Conservation (phyloP, 2,888 invertebrate genomes). For the Standfussiana lucernea region DNA sequence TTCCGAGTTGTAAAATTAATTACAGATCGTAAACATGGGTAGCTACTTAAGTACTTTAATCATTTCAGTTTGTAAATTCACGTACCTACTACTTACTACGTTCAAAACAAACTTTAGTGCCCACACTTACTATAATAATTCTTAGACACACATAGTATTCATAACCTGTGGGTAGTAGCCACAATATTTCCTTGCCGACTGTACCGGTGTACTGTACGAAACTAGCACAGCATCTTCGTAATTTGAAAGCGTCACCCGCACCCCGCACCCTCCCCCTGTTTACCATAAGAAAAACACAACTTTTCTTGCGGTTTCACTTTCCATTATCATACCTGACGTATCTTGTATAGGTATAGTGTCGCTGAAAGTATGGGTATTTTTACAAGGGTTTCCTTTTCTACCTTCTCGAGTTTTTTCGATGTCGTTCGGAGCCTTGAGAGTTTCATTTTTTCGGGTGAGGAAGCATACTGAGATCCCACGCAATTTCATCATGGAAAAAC, state of each 20-base stretch:
- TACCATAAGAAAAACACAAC: slow-evolving; percentile 63
- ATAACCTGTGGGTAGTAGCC: not conserved
- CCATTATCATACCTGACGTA: slow-evolving; percentile 60
- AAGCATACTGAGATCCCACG: too few species aligned
- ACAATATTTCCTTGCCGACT: slow-evolving; percentile 58
- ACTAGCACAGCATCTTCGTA: slow-evolving; percentile 81
- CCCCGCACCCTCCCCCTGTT: slow-evolving; percentile 52
- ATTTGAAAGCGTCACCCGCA: slow-evolving; percentile 81
- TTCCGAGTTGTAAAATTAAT: not conserved
- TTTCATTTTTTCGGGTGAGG: not conserved
- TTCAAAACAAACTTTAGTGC: not conserved
- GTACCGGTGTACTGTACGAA: slow-evolving; percentile 77
- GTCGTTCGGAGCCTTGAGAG: not conserved
- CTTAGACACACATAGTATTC: not conserved
- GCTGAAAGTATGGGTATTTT: not conserved
- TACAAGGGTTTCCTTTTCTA: not conserved
- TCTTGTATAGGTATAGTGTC: not conserved
- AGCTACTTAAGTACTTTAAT: not conserved
- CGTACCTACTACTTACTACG: not conserved
- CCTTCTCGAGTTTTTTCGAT: not conserved
- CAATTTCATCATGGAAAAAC: not conserved
- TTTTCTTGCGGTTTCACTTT: slow-evolving; percentile 71
- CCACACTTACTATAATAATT: not conserved
- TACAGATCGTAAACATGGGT: too few species aligned
- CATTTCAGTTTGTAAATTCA: not conserved